Base-by-base conservation (phyloP, 2,113 vertebrate genomes). In the Catharus bicknelli region DNA sequence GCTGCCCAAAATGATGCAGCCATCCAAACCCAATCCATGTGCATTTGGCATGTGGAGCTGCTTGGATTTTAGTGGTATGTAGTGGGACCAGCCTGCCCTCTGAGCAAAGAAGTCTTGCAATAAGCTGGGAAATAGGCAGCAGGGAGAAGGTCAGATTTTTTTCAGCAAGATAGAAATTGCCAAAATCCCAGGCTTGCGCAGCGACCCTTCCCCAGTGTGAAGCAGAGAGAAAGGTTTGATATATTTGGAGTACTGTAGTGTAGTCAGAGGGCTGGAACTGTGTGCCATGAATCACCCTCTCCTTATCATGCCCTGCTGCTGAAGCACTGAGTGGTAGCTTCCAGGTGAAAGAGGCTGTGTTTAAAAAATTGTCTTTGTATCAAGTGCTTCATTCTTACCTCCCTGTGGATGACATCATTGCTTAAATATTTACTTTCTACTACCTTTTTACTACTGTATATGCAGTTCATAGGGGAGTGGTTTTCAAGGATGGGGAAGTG, bases 341-440 rank as follows among this genome's bases (percentile, higher is more conserved):
- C n/a, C 40, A 47, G 67, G 54, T n/a, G 32, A 92, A 70, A 76
- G 36, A 23, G 72, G 9, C 50, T 78, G 73, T 73, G 43, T 73
- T 84, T 42, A 16, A 64, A 53, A 61, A 27, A 50, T 18, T 90
- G 73, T 78, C 66, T 45, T 78, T 10, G 2, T 54, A 61, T 78
- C 45, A 1, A 80, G 45, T 68, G n/a, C 22, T 94, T 86, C 47
- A 0, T 83, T 88, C 73, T 81, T 63, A 29, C 73, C 53, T 50
- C 63, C 47, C 68, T n/a, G 13, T 30, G 61, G 59, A 66, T 95
- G 77, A 91, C 50, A 83, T 91, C 91, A 85, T 48, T 47, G 57
- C 53, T 96, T 85, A 95, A 96, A 97, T 90, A 94, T 96, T 97
- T 94, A 78, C 85, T 34, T 7, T 88, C 70, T 62, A 27, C 89